These are phyloP conservation scores for Hylyphantes graminicola DNA, from an alignment of 1,140 invertebrate genomes.

Conservation along the genomic window DNA sequence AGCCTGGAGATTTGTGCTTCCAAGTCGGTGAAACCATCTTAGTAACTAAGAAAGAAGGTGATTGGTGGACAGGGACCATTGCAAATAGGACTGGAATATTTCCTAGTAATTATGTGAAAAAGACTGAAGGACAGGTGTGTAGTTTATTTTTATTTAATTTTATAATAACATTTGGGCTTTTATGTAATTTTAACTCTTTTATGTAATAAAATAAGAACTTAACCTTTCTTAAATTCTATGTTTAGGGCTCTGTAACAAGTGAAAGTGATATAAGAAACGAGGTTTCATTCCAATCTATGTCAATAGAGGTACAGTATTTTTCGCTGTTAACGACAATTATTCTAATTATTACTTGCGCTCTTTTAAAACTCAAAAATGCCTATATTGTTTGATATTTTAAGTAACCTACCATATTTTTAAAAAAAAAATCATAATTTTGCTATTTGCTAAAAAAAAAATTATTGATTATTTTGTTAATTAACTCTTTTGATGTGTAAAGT, in stretches of 20 bases:
- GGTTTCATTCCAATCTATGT: conserved; percentile 30
- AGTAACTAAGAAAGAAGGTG: conserved; percentile 89
- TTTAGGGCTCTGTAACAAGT: conserved; percentile 7
- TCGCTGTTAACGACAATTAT: no score
- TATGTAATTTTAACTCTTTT: no score
- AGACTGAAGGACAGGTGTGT: conserved; percentile 30
- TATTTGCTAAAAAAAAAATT: no score
- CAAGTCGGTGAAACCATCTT: conserved; percentile 89
- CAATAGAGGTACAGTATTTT: conserved; percentile 33
- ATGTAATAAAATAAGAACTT: no score
- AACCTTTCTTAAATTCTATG: no score
- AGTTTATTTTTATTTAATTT: neutral
- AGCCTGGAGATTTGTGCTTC: conserved; percentile 91
- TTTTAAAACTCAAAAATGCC: no score
- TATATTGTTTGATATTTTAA: no score
- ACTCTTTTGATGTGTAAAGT: no score
- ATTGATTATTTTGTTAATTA: no score
- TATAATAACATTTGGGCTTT: neutral
- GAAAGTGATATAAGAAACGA: conserved; percentile 39
- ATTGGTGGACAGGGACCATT: conserved; percentile 98
- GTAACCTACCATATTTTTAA: no score
- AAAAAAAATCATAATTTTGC: no score
- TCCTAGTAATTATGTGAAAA: conserved; percentile 90
- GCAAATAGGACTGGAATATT: conserved; percentile 90
- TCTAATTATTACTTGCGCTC: no score